phyloP scores from a whole-genome alignment of 2,888 invertebrate genomes.

The Chironomus tentans region DNA sequence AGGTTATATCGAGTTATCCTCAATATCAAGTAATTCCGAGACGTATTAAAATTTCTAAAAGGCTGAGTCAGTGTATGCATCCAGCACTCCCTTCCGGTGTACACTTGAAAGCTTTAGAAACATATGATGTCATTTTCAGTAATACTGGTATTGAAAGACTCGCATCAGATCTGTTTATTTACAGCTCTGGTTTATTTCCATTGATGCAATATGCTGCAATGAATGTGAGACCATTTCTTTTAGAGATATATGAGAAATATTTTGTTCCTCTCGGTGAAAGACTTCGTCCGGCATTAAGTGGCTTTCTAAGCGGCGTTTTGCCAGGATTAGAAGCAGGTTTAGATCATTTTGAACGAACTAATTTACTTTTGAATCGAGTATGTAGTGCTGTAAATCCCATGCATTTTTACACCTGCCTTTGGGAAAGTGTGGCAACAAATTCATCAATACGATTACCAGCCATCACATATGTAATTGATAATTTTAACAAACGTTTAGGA shows the following conservation, averaged over 20 bases:
- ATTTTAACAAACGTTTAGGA: conserved; percentile 66
- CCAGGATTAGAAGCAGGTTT: conserved; percentile 82
- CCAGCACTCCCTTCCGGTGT: conserved; percentile 85
- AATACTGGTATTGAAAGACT: conserved; percentile 74
- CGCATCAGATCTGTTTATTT: conserved; percentile 74
- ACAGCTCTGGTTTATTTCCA: conserved; percentile 65
- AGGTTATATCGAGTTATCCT: conserved; percentile 69
- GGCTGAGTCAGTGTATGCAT: conserved; percentile 88
- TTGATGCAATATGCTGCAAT: conserved; percentile 79
- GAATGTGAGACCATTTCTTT: conserved; percentile 73
- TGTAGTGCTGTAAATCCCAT: conserved; percentile 65
- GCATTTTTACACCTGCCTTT: conserved; percentile 78
- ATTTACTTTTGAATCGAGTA: conserved; percentile 44
- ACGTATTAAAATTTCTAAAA: conserved; percentile 77
- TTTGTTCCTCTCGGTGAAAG: conserved; percentile 72
- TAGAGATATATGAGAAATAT: conserved; percentile 78
- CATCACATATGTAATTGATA: conserved; percentile 65
- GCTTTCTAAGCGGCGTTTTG: conserved; percentile 75
- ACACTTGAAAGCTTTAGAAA: conserved; percentile 82
- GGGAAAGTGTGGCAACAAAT: conserved; percentile 77
- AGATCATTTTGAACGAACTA: conserved; percentile 67
- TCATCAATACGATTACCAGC: conserved; percentile 73
- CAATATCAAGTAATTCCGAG: conserved; percentile 81
- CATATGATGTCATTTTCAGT: conserved; percentile 83
- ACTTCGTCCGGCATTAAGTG: conserved; percentile 71